Evolutionary conservation across 2,797 vertebrate species (phyloP).

Genomic region (Botia kubotai): DNA sequence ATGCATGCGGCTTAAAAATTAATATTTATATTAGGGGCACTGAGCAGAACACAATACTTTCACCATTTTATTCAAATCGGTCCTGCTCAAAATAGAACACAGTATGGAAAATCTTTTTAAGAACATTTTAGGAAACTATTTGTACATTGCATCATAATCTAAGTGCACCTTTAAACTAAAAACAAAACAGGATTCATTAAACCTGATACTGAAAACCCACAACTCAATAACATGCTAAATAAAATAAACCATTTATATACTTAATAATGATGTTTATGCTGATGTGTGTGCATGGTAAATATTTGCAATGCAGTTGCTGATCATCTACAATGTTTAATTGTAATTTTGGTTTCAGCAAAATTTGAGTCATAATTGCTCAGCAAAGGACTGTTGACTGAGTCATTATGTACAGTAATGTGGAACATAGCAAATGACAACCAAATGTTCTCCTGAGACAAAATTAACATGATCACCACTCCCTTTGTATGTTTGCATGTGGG

Average conservation of each 20-base stretch:
- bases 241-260: too few relatives aligned
- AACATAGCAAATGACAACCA: not conserved
- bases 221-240: too few relatives aligned
- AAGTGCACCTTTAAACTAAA: too few relatives aligned
- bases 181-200: too few relatives aligned
- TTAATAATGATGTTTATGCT: slow-evolving; percentile 17
- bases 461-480: not conserved
- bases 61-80: slow-evolving; percentile 40
- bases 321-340: slow-evolving; percentile 1
- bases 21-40: too few relatives aligned
- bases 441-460: slow-evolving; percentile 14
- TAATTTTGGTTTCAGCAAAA: slow-evolving; percentile 24
- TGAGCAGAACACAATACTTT: too few relatives aligned
- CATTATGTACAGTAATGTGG: not conserved
- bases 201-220: too few relatives aligned
- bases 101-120: slow-evolving; percentile 10
- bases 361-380: not conserved
- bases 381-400: not conserved
- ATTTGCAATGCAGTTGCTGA: not conserved
- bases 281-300: not conserved
- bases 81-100: slow-evolving; percentile 46
- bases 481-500: slow-evolving; percentile 1
- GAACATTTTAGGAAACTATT: slow-evolving; percentile 12
- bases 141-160: not conserved
- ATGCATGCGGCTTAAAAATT: not conserved